Evolutionary conservation across 1,140 invertebrate genomes (phyloP), one percentile per base, ranked within the genome.

Genomic region (Sogatella furcifera): DNA sequence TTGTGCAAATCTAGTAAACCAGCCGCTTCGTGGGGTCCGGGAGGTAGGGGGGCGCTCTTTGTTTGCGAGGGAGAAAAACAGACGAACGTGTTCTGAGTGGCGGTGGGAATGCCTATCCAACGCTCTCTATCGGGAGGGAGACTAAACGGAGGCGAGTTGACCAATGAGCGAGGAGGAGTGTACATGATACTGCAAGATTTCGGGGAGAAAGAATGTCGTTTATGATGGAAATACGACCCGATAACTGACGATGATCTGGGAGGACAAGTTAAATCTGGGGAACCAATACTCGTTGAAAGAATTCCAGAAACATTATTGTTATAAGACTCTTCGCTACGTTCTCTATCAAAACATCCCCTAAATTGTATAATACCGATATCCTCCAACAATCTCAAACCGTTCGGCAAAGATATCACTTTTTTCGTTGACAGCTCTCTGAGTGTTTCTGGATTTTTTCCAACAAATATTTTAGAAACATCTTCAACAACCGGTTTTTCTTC

Each of bases 31-130:
- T 77, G 73, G 42, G 69, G 72, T 34, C 71, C 75, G 34, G 68
- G 66, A 0, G 75, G 67, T 13, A 75, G 69, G 5, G 72, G 71
- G 53, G 75, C 74, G 17, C 73, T 76, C 65, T 70, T 55, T 66
- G 81, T 82, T 67, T 89, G 86, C 0, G 81, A 82, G 0, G 86
- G 86, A 0, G 86, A 88, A 10, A 88, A 72, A 68, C 84, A 88
- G 0, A 86, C 74, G 31, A 86, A 71, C 74, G 0, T 81, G 80
- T 68, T 86, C 81, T 24, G 15, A 2, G 73, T 70, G 10, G 61
- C 52, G 19, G 56, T 56, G 11, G 34, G 61, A 46, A 63, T 15
- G 11, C 63, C 61, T 14, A 61, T 41, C 66, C 57, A 62, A 49
- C 21, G 62, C 22, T 57, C 62, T 41, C 53, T 41, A 34, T 34